A percentile compares a stretch with the other conserved stretches of the same genome.
phyloP scores from a whole-genome alignment of 2,113 vertebrate genomes.

The Syngnathus floridae region DNA sequence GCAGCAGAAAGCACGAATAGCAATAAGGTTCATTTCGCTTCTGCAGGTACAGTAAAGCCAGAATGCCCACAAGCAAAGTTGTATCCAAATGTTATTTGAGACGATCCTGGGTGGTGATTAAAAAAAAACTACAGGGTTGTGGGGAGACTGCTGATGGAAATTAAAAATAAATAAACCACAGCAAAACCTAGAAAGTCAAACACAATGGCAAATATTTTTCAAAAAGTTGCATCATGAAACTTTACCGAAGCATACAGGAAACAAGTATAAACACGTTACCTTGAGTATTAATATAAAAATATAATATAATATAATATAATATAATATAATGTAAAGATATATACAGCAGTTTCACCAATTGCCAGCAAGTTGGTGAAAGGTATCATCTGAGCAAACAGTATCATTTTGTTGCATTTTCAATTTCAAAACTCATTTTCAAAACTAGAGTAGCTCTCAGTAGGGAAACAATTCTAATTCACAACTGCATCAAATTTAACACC shows the following conservation, averaged over 20 bases:
- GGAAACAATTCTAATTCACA: background rate
- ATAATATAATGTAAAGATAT: too few relatives aligned
- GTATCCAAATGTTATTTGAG: constrained; percentile 38
- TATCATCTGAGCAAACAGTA: too few relatives aligned
- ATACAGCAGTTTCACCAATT: too few relatives aligned
- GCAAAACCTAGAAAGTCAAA: background rate
- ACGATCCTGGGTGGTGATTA: constrained; percentile 19
- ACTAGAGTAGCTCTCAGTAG: background rate
- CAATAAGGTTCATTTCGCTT: constrained; percentile 54
- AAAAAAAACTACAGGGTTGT: background rate
- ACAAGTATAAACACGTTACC: background rate
- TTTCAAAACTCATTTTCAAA: background rate
- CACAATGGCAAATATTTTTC: background rate
- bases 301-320: too few relatives aligned
- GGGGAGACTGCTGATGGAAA: background rate
- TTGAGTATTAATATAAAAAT: too few relatives aligned
- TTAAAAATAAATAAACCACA: background rate
- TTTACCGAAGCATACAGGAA: background rate
- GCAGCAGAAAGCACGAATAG: constrained; percentile 61
- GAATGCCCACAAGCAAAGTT: constrained; percentile 37
- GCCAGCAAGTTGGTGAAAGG: background rate
- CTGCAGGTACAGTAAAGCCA: constrained; percentile 30
- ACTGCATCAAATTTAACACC: background rate
- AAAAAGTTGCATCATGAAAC: background rate
- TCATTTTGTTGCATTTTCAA: background rate